Conservation (phyloP, 37 sponge, comb jelly and placozoan genomes). For the Geodia barretti region DNA sequence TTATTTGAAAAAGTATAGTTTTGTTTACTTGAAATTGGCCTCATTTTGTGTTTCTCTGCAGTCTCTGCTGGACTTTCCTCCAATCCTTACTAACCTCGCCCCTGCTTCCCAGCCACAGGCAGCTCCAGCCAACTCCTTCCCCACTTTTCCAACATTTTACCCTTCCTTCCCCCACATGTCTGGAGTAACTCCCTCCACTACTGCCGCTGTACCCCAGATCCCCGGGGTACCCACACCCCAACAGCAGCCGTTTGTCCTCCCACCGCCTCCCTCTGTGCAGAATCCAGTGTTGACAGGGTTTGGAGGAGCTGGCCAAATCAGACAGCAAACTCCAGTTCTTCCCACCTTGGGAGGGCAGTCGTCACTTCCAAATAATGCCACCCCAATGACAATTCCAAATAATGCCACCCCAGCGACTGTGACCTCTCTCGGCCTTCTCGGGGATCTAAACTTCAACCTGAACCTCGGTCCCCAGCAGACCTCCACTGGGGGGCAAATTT, state of each 20-base stretch:
- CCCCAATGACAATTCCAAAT: too few species aligned
- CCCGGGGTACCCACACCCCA: constrained; percentile 2
- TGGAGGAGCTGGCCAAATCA: too few species aligned
- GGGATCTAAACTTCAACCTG: background rate
- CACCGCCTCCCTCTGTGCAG: background rate
- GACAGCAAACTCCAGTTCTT: too few species aligned
- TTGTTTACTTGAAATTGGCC: too few species aligned
- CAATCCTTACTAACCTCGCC: background rate
- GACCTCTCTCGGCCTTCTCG: background rate
- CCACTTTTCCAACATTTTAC: background rate
- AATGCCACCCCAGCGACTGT: background rate
- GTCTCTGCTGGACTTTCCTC: constrained; percentile 5
- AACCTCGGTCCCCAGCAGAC: background rate
- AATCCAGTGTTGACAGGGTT: background rate
- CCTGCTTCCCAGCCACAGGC: background rate
- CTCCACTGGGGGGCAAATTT: background rate
- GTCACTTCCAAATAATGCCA: too few species aligned
- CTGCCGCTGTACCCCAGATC: background rate
- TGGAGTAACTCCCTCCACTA: constrained; percentile 4
- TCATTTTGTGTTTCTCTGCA: background rate
- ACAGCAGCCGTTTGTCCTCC: constrained; percentile 8
- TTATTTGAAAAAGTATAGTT: too few species aligned
- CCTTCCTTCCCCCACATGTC: background rate
- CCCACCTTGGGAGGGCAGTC: too few species aligned
- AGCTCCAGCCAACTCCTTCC: background rate